A percentile compares a stretch with the other conserved stretches of the same genome.
Evolutionary conservation across 2,888 invertebrate genomes (phyloP).

Genomic region (Oligia fasciuncula): DNA sequence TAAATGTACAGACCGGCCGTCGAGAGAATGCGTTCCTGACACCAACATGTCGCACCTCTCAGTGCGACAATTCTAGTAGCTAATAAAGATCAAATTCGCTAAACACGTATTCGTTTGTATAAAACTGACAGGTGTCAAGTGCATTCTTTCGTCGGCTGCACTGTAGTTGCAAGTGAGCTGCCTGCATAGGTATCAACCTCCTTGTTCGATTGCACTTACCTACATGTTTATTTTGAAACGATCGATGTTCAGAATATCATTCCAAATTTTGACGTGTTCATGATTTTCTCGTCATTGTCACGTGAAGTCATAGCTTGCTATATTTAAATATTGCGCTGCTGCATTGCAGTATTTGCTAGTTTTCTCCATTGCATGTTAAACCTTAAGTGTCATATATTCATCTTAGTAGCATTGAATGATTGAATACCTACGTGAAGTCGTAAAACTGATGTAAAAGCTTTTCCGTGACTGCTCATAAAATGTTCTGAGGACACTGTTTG

Average conservation of each 20-base stretch:
- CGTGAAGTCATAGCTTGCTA: not conserved
- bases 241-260: not conserved
- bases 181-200: not conserved
- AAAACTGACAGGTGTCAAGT: no score
- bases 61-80: no score
- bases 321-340: not conserved
- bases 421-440: conserved; percentile 3
- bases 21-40: no score
- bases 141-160: no score
- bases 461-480: conserved; percentile 34
- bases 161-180: not conserved
- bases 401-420: conserved; percentile 9
- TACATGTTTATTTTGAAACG: not conserved
- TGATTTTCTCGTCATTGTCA: conserved; percentile 5
- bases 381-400: conserved; percentile 3
- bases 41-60: no score
- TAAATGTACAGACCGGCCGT: no score
- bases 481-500: not conserved
- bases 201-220: not conserved
- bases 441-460: conserved; percentile 16
- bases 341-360: conserved; percentile 4
- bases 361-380: conserved; percentile 1
- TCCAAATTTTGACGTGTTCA: not conserved
- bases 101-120: no score
- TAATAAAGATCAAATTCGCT: no score